These are phyloP conservation scores for Drosophila tanythrix DNA, from an alignment of 2,888 invertebrate genomes.

Conservation along the genomic window DNA sequence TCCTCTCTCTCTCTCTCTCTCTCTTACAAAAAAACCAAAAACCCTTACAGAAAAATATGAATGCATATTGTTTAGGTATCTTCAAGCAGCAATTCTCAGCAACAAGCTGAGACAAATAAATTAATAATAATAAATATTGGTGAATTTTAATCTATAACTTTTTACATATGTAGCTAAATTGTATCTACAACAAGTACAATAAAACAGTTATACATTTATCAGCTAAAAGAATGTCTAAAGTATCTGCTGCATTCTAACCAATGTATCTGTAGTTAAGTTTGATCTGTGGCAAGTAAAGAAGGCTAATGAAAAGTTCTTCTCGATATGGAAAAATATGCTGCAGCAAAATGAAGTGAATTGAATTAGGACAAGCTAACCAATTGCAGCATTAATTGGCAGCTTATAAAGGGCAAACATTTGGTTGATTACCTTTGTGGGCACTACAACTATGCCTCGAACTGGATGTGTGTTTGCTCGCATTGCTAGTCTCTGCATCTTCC, in stretches of 20 bases:
- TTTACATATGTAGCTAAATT: not conserved
- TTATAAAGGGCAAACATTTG: constrained; percentile 55
- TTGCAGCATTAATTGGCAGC: constrained; percentile 59
- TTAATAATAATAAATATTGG: not conserved
- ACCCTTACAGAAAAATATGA: not conserved
- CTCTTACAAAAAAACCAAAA: not conserved
- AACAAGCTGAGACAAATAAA: not conserved
- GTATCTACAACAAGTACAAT: too few relatives aligned
- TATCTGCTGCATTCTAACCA: not conserved
- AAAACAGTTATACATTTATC: not conserved
- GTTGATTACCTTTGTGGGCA: constrained; percentile 31
- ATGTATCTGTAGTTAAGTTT: not conserved
- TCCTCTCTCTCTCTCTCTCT: not conserved
- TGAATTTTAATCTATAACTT: not conserved
- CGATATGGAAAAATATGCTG: not conserved
- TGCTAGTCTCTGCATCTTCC: constrained; percentile 1
- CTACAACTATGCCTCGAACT: constrained; percentile 9
- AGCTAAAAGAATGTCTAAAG: not conserved
- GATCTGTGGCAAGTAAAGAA: not conserved
- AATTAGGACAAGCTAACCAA: constrained; percentile 34
- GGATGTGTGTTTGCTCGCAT: constrained; percentile 19
- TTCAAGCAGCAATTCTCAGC: not conserved
- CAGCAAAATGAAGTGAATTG: not conserved
- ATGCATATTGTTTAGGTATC: not conserved
- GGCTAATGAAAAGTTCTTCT: not conserved